Conservation (phyloP, 1,140 invertebrate species). For the Drosophila nigrodunni region DNA sequence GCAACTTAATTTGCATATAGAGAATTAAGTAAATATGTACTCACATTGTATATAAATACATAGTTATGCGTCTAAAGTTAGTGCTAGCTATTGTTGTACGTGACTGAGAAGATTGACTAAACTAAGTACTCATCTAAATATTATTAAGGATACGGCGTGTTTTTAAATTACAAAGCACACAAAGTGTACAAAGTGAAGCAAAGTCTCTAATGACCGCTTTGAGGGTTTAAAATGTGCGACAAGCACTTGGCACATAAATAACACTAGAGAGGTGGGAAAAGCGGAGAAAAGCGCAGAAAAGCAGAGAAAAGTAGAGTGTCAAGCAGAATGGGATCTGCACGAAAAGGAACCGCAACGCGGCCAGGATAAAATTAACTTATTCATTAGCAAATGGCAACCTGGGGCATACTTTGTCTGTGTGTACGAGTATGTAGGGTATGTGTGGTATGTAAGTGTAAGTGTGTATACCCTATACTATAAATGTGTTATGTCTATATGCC, state of each 20-base stretch:
- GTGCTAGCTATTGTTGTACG: slow-evolving; percentile 63
- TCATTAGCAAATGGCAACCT: slow-evolving; percentile 78
- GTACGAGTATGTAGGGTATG: neutral
- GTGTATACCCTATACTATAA: slow-evolving; percentile 14
- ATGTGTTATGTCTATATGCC: neutral
- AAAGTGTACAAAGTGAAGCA: slow-evolving; percentile 67
- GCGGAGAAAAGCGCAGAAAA: neutral
- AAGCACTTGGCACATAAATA: slow-evolving; percentile 76
- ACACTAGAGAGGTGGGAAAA: slow-evolving; percentile 30
- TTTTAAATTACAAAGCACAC: slow-evolving; percentile 58
- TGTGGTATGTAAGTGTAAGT: neutral
- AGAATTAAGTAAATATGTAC: slow-evolving; percentile 43
- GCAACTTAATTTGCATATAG: slow-evolving; percentile 77
- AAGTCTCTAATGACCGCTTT: slow-evolving; percentile 81
- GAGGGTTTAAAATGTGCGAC: slow-evolving; percentile 80
- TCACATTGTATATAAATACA: slow-evolving; percentile 31
- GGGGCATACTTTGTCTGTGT: slow-evolving; percentile 45
- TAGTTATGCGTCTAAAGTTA: slow-evolving; percentile 35
- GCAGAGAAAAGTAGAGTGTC: too few relatives aligned
- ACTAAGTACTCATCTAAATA: slow-evolving; percentile 43
- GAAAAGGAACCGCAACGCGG: slow-evolving; percentile 38
- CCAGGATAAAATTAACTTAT: slow-evolving; percentile 76
- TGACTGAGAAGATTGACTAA: slow-evolving; percentile 46
- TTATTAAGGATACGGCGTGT: slow-evolving; percentile 69
- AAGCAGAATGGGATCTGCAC: neutral